Conservation (phyloP, 2,113 vertebrate genomes). For the Callospermophilus lateralis region DNA sequence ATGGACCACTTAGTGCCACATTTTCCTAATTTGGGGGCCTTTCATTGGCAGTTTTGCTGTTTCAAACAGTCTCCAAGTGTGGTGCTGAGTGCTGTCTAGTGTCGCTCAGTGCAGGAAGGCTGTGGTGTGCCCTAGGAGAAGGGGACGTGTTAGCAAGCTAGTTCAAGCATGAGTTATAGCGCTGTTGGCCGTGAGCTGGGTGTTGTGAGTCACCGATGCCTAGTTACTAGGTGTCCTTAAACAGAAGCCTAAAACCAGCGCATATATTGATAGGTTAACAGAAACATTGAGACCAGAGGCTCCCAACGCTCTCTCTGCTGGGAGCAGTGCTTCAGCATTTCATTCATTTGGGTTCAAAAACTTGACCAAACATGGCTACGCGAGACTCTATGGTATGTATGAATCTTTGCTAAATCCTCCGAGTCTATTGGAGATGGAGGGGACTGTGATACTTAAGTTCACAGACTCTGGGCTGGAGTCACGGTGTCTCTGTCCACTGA, state of each 20-base stretch:
- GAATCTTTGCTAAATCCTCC: not conserved
- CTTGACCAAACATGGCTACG: not conserved
- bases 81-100: not conserved
- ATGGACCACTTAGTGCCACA: not conserved
- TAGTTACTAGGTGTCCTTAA: not conserved
- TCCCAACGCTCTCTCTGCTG: not conserved
- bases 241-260: not conserved
- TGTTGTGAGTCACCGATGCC: not conserved
- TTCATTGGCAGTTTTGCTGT: not conserved
- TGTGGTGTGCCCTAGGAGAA: not conserved
- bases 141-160: not conserved
- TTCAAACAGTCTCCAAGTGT: not conserved
- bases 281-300: not conserved
- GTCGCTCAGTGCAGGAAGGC: not conserved
- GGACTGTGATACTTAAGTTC: not conserved
- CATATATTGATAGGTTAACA: not conserved
- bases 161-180: rapidly evolving
- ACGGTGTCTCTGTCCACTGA: not conserved
- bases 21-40: not conserved
- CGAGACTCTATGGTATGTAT: not conserved
- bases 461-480: not conserved
- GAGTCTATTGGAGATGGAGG: not conserved
- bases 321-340: not conserved
- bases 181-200: not conserved
- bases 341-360: not conserved